These are phyloP conservation scores for Eurystomus glaucurus DNA, from an alignment of 2,797 vertebrate species.

Conservation along the genomic window DNA sequence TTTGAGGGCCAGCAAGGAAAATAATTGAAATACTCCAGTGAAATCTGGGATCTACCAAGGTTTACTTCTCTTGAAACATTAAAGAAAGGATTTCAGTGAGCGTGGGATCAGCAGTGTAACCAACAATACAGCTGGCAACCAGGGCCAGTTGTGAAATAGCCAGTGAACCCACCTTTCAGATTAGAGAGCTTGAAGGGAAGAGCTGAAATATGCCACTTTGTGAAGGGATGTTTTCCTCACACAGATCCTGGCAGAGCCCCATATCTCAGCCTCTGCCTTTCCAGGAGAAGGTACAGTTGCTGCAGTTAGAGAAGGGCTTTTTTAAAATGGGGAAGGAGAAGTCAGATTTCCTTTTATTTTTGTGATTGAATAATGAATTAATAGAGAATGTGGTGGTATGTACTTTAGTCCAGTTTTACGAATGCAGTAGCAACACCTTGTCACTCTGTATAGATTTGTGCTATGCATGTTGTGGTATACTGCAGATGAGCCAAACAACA, in stretches of 20 bases:
- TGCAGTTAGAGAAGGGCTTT: not conserved
- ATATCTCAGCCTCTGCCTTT: not conserved
- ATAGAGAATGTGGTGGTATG: not conserved
- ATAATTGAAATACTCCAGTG: not conserved
- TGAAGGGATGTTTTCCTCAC: not conserved
- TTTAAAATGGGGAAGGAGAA: not conserved
- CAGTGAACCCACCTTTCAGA: not conserved
- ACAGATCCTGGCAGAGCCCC: not conserved
- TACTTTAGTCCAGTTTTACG: not conserved
- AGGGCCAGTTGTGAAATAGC: not conserved
- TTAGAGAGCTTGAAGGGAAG: not conserved
- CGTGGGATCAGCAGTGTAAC: not conserved
- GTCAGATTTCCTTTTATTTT: not conserved
- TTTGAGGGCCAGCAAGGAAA: constrained; percentile 1
- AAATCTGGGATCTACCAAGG: not conserved
- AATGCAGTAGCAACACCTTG: not conserved
- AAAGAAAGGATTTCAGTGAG: not conserved
- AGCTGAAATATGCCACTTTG: not conserved
- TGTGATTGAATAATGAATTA: not conserved
- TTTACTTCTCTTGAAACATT: not conserved
- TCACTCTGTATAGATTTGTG: not conserved
- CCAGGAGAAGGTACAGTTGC: not conserved
- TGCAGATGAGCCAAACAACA: not conserved
- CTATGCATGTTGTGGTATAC: no score
- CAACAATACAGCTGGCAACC: not conserved